Percentiles rank a stretch among this genome's conserved stretches.
Evolutionary conservation across 2,113 vertebrate species (phyloP).

Genomic region (Microtus pennsylvanicus): DNA sequence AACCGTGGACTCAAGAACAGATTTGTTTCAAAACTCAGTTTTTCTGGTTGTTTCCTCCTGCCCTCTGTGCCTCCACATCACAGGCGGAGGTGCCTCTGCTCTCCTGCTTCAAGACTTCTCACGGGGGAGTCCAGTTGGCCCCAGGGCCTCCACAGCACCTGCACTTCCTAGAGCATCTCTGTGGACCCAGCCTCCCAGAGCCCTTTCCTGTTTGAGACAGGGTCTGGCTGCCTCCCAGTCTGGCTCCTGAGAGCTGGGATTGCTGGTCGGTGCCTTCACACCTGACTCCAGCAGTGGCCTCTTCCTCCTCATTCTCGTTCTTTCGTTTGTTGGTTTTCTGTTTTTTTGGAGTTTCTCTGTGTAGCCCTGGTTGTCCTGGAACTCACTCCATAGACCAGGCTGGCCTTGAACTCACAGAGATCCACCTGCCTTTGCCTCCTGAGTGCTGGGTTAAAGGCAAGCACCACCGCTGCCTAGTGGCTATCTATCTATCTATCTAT

Average conservation of each 20-base stretch:
- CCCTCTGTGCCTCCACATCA: not conserved
- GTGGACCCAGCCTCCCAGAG: not conserved
- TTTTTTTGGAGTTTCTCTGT: not conserved
- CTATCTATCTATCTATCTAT: too few relatives aligned
- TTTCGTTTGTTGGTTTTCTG: not conserved
- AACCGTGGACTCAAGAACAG: not conserved
- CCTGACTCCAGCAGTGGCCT: not conserved
- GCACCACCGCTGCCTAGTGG: too few relatives aligned
- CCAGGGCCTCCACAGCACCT: accelerated
- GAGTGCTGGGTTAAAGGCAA: not conserved
- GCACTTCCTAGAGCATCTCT: not conserved
- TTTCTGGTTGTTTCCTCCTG: accelerated
- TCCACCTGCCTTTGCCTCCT: not conserved
- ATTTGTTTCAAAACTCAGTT: not conserved
- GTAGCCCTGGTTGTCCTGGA: not conserved
- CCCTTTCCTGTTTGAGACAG: not conserved
- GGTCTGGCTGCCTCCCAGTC: not conserved
- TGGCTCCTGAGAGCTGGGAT: not conserved
- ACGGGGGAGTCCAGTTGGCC: not conserved
- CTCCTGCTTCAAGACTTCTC: not conserved
- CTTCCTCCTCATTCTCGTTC: not conserved
- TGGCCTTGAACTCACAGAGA: not conserved
- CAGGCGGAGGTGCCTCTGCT: not conserved
- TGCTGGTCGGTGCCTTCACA: not conserved
- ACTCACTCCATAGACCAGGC: not conserved